These are phyloP conservation scores for Drosophila rellima DNA, from an alignment of 2,888 invertebrate species.

Conservation along the genomic window DNA sequence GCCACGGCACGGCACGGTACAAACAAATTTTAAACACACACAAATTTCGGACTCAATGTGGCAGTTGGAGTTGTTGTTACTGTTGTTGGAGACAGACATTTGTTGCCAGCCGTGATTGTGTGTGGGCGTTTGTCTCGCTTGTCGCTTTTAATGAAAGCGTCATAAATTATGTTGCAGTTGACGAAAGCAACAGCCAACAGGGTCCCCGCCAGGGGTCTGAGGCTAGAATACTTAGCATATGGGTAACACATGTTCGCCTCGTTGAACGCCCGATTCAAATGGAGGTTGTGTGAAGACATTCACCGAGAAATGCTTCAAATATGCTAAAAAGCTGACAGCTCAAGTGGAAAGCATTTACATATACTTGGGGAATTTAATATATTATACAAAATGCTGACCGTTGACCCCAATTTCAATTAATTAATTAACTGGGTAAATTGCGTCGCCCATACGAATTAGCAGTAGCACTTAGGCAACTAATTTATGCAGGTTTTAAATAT, in stretches of 20 bases:
- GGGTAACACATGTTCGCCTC: constrained; percentile 56
- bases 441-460: background rate
- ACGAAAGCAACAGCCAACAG: constrained; percentile 78
- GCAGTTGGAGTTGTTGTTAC: constrained; percentile 19
- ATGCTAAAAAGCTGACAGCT: constrained; percentile 36
- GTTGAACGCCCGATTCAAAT: constrained; percentile 29
- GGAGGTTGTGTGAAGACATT: constrained; percentile 7
- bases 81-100: constrained; percentile 55
- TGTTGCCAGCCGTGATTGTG: constrained; percentile 67
- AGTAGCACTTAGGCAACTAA: background rate
- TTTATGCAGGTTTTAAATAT: background rate
- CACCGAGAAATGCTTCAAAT: constrained; percentile 13
- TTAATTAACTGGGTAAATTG: background rate
- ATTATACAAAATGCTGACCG: constrained; percentile 1
- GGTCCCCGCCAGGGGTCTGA: constrained; percentile 25
- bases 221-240: constrained; percentile 64
- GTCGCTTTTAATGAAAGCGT: constrained; percentile 84
- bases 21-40: constrained; percentile 66
- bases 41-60: constrained; percentile 22
- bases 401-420: constrained; percentile 8
- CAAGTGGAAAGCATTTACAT: constrained; percentile 27
- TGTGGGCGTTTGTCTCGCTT: constrained; percentile 80
- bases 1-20: constrained; percentile 17
- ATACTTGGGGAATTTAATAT: constrained; percentile 20
- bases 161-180: constrained; percentile 84